Conservation (phyloP, 2,113 vertebrate species). For the Antidorcas marsupialis region DNA sequence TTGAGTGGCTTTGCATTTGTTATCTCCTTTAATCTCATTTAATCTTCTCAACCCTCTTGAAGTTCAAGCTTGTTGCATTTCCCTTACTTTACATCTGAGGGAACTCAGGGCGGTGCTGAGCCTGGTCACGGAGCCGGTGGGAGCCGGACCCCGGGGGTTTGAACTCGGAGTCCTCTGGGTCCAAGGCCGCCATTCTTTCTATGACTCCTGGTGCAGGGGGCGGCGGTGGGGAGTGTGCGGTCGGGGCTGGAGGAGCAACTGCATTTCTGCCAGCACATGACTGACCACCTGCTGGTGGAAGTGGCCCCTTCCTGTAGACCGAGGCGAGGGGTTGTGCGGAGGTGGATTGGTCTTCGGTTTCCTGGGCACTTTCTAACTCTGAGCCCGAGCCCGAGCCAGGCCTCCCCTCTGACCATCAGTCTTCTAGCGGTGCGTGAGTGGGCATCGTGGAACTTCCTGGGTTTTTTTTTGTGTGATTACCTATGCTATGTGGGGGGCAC, state of each 20-base stretch:
- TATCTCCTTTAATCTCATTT: background rate
- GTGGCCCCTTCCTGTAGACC: background rate
- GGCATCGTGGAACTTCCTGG: background rate
- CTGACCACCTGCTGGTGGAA: background rate
- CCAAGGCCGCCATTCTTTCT: background rate
- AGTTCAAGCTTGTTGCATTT: background rate
- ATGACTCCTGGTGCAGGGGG: background rate
- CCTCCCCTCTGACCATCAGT: background rate
- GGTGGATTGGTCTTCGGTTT: background rate
- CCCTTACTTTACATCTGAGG: background rate
- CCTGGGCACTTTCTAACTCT: background rate
- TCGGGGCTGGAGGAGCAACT: background rate
- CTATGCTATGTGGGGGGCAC: accelerated
- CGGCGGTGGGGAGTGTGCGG: background rate
- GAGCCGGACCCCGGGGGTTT: background rate
- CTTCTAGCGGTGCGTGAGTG: accelerated
- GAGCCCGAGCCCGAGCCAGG: no score
- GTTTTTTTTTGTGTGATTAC: no score
- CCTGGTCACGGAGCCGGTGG: background rate
- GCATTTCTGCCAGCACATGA: background rate
- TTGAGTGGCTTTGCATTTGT: background rate
- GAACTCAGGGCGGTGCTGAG: background rate
- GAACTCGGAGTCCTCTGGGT: background rate
- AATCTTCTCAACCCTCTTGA: background rate
- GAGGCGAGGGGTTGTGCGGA: accelerated